Base-by-base conservation (phyloP, 2,113 vertebrate genomes). In the Oophaga pumilio region DNA sequence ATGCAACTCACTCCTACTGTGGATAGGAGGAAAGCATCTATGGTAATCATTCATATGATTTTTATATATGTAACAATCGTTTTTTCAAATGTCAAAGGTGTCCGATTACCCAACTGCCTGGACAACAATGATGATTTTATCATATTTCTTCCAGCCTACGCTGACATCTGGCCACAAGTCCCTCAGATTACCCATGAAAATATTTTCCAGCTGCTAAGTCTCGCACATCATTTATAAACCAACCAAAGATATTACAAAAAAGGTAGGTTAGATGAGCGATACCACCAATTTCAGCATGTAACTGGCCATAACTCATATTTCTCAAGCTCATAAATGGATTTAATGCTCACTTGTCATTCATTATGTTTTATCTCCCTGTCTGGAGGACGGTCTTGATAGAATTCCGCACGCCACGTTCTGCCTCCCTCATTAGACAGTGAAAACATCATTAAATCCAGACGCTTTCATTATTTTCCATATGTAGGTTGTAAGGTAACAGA, bases 391-490 rank as follows among this genome's bases (percentile, higher is more conserved):
- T 24, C 49, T 69, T n/a, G 81, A 68, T 82, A 26, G n/a, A 53
- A 83, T 83, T 20, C 10, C 24, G 18, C 64, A 52, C 49, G 18
- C 33, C 80, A 68, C 60, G 43, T 66, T 76, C 86, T 73, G 68
- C 86, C 79, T 82, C 24, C 81, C 59, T 82, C 57, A 76, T 84
- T 88, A 68, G 71, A 84, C 80, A 84, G 80, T 83, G 56, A 77
- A 88, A 66, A 82, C 86, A 88, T 88, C 79, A 88, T 84, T 84
- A 88, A 56, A 84, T 84, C 87, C 87, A 88, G 87, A 88, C 87
- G 81, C 81, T 66, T 84, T 84, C 80, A 84, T 76, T 88, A 88
- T 84, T 88, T 88, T 66, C 87, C 87, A 88, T 88, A 88, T 88
- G 87, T 80, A 92, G 87, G 89, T 89, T 90, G 64, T 0, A 2